These are phyloP conservation scores for Crocallis elinguaria DNA, from an alignment of 2,888 invertebrate species.

Conservation along the genomic window DNA sequence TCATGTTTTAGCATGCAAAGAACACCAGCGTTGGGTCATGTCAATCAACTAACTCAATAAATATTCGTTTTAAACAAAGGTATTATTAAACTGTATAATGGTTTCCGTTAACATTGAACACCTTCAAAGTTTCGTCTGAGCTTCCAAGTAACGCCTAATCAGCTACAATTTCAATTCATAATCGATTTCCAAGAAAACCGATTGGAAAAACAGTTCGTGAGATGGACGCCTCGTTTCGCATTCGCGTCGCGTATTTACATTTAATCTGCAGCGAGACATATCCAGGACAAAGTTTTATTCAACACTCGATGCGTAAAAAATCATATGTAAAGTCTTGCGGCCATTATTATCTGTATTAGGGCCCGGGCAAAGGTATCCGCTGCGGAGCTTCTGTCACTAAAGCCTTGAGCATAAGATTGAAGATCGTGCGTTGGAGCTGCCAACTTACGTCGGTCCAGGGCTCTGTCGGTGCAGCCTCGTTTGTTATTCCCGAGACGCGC, in stretches of 20 bases:
- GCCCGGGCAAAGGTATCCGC: neutral
- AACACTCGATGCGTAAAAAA: constrained; percentile 49
- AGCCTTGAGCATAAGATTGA: constrained; percentile 12
- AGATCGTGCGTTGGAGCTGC: constrained; percentile 2
- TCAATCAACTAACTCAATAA: too few relatives aligned
- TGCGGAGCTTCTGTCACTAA: constrained; percentile 1
- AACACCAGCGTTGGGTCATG: too few relatives aligned
- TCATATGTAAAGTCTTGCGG: constrained; percentile 49
- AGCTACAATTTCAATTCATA: constrained; percentile 45
- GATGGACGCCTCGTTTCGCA: constrained; percentile 48
- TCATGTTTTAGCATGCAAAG: too few relatives aligned
- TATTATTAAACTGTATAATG: neutral
- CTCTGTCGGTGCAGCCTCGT: constrained; percentile 15
- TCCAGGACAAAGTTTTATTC: constrained; percentile 50
- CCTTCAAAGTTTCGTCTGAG: neutral
- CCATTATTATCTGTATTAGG: constrained; percentile 49
- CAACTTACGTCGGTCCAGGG: neutral
- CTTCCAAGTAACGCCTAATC: constrained; percentile 20
- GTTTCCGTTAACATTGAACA: constrained; percentile 15
- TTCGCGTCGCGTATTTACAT: constrained; percentile 56
- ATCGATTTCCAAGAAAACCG: constrained; percentile 52
- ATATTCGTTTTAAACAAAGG: too few relatives aligned
- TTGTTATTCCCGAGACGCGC: constrained; percentile 65
- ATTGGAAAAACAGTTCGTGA: constrained; percentile 47
- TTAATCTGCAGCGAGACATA: constrained; percentile 59